Evolutionary conservation across 2,113 vertebrate genomes (phyloP), one percentile per base, ranked within the genome.

Genomic region (Accipiter cooperii): DNA sequence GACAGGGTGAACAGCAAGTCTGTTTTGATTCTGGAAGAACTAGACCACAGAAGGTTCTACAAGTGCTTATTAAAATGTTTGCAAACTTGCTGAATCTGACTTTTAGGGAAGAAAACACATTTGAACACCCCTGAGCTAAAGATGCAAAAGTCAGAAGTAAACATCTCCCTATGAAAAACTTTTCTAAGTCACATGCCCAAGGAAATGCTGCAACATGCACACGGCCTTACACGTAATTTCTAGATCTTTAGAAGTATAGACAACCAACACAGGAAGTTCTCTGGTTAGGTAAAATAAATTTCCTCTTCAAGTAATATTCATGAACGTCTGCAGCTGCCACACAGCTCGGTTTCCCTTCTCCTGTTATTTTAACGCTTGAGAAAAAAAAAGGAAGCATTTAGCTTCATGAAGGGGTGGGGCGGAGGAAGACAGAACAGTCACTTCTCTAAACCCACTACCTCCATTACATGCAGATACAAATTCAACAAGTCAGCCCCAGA

Each of bases 261-360:
- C 58, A 60, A 75, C 77, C 90, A 74, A 78, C 93, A 95, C 97
- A 98, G 98, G 98, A 98, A 98, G 95, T 34, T 49, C 78, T 94
- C 63, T 89, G 85, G 97, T 97, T 97, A 98, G 96, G 97, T 96
- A 97, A 98, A 98, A 90, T 61, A 94, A 87, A 96, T 98, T 98
- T 98, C 98, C 98, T 98, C 96, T 97, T 98, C 95, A 97, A 96
- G 95, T 93, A 96, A 95, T 91, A 96, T 82, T 97, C 97, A 94
- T 58, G 96, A 96, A 96, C 65, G 54, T 77, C 94, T 96, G 88
- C 88, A 96, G 96, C 94, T 87, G 90, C 79, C 89, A 52, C 93
- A 85, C 61, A 82, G 79, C 76, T 90, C 47, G 1, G 78, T 69
- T 97, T 89, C 77, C 88, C 93, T 97, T 97, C 96, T 96, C 93